phyloP scores from a whole-genome alignment of 2,888 invertebrate species.

The Taenaris catops region DNA sequence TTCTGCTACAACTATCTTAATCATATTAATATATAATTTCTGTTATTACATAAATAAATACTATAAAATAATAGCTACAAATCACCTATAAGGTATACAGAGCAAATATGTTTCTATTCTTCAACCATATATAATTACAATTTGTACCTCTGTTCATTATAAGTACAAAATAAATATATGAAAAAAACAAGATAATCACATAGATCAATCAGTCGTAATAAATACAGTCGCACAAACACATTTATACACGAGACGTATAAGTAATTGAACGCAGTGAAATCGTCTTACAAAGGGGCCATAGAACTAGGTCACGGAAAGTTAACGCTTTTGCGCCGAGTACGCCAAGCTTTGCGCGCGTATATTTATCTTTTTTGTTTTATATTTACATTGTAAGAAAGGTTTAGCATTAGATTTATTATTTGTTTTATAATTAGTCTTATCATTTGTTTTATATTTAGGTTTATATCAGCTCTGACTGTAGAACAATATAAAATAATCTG shows the following conservation, averaged over 20 bases:
- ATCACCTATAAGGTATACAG: constrained; percentile 38
- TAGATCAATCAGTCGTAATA: constrained; percentile 39
- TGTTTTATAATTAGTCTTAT: too few species aligned
- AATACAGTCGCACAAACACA: constrained; percentile 53
- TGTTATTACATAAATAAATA: constrained; percentile 13
- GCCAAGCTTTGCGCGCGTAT: constrained; percentile 89
- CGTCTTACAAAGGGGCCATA: constrained; percentile 49
- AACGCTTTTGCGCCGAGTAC: constrained; percentile 86
- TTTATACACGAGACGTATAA: constrained; percentile 43
- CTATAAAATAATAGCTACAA: constrained; percentile 32
- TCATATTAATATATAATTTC: constrained; percentile 11
- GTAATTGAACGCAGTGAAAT: constrained; percentile 52
- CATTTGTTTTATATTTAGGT: too few species aligned
- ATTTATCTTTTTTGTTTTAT: too few species aligned
- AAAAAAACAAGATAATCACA: too few species aligned
- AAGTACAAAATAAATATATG: too few species aligned
- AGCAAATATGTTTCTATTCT: constrained; percentile 30
- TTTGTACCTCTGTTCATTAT: too few species aligned
- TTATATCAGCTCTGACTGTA: too few species aligned
- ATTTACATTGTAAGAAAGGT: too few species aligned
- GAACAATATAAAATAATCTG: too few species aligned
- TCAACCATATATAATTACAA: too few species aligned
- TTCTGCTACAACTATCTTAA: constrained; percentile 21
- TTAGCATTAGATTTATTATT: constrained; percentile 98
- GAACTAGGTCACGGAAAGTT: constrained; percentile 48